A percentile compares a stretch with the other conserved stretches of the same genome.
Conservation (phyloP, 2,113 vertebrate species). For the Sclerurus mexicanus region DNA sequence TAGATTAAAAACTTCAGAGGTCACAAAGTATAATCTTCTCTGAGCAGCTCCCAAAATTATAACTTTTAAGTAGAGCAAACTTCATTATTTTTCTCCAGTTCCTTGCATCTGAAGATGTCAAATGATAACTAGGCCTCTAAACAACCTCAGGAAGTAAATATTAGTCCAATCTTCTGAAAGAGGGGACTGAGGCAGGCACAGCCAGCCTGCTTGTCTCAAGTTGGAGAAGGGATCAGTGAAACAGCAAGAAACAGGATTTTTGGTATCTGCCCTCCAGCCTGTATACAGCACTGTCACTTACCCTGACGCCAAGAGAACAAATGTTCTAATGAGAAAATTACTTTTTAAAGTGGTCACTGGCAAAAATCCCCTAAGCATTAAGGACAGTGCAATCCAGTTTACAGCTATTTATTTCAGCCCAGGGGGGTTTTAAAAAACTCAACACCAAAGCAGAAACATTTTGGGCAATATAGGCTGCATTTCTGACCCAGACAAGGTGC, state of each 20-base stretch:
- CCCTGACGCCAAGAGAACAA: neutral
- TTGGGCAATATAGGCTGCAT: neutral
- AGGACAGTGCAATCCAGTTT: neutral
- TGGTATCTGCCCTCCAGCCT: neutral
- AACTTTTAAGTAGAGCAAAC: neutral
- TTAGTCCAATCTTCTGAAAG: neutral
- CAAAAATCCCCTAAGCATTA: neutral
- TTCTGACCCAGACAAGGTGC: neutral
- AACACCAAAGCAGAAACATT: neutral
- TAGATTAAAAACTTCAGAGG: neutral
- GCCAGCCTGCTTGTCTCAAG: neutral
- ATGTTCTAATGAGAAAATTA: neutral
- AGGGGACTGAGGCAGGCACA: neutral
- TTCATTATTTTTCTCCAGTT: neutral
- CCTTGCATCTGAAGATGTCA: neutral
- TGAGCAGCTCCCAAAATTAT: neutral
- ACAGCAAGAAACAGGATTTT: neutral
- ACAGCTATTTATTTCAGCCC: neutral
- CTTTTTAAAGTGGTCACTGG: neutral
- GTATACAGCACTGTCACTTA: neutral
- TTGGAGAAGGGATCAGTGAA: neutral
- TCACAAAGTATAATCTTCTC: neutral
- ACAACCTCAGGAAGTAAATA: neutral
- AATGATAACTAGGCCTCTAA: neutral
- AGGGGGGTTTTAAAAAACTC: accelerated